Evolutionary conservation across 2,888 invertebrate species (phyloP).

Genomic region (Cryptocephalus primarius): DNA sequence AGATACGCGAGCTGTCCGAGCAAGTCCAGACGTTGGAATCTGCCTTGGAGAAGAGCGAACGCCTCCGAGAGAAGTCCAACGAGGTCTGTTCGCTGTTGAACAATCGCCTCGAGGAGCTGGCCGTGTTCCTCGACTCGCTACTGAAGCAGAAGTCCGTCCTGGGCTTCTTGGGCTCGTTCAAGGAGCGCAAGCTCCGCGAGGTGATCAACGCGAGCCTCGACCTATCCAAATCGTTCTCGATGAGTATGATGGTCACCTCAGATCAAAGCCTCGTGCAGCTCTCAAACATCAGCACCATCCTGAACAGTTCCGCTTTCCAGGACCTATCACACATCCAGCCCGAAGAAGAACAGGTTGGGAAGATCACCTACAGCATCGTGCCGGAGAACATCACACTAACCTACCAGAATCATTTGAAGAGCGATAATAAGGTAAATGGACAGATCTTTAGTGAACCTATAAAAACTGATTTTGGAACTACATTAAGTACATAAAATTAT

Average conservation of each 20-base stretch:
- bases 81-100: conserved; percentile 43
- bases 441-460: too few species aligned
- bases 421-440: conserved; percentile 16
- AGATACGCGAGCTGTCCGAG: conserved; percentile 6
- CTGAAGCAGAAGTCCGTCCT: conserved; percentile 50
- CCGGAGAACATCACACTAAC: conserved; percentile 28
- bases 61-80: conserved; percentile 31
- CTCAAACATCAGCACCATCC: conserved; percentile 38
- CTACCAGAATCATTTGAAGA: conserved; percentile 28
- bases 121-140: conserved; percentile 53
- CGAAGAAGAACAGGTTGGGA: neutral
- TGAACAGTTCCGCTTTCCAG: conserved; percentile 28
- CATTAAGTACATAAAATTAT: too few species aligned
- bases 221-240: conserved; percentile 41
- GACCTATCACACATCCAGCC: conserved; percentile 13
- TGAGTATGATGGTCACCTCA: conserved; percentile 33
- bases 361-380: conserved; percentile 18
- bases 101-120: conserved; percentile 52
- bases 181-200: conserved; percentile 42
- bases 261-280: conserved; percentile 42
- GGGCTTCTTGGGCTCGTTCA: conserved; percentile 41
- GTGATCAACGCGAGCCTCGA: conserved; percentile 45
- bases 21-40: conserved; percentile 19
- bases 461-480: too few species aligned
- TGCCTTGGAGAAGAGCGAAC: conserved; percentile 33